phyloP scores from a whole-genome alignment of 2,888 invertebrate species.

The Eilema sororculum region DNA sequence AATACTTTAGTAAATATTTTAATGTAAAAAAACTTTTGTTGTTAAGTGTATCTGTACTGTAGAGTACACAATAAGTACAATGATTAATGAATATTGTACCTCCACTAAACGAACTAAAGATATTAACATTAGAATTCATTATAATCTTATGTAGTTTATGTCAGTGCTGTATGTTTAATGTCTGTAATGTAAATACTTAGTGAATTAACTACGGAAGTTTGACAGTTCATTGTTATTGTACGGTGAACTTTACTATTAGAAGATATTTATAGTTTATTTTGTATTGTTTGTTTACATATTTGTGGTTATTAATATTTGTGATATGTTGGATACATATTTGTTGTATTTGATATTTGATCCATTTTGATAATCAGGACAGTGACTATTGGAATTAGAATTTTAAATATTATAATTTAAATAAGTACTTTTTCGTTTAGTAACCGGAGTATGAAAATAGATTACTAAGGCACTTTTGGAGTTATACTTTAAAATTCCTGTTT shows the following conservation, averaged over 20 bases:
- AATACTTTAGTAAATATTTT: neutral
- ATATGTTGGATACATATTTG: too few species aligned
- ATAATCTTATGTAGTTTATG: conserved; percentile 7
- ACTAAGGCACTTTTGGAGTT: too few species aligned
- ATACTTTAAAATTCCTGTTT: too few species aligned
- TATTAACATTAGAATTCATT: conserved; percentile 19
- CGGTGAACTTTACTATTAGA: neutral
- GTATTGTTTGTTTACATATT: too few species aligned
- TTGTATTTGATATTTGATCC: too few species aligned
- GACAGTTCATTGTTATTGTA: conserved; percentile 3
- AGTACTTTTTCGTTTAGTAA: too few species aligned
- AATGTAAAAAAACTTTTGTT: neutral
- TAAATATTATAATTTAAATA: too few species aligned
- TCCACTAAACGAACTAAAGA: conserved; percentile 17
- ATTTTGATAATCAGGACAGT: too few species aligned
- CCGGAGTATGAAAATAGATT: too few species aligned
- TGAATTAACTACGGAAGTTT: conserved; percentile 12
- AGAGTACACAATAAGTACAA: neutral
- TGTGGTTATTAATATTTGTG: too few species aligned
- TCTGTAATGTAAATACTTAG: conserved; percentile 13
- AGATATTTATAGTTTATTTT: neutral
- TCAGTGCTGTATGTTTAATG: conserved; percentile 8
- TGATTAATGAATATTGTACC: conserved; percentile 48
- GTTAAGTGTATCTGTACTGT: neutral
- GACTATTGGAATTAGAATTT: too few species aligned